These are phyloP conservation scores for Scaptomyza reducta DNA, from an alignment of 2,888 invertebrate species.

Conservation along the genomic window DNA sequence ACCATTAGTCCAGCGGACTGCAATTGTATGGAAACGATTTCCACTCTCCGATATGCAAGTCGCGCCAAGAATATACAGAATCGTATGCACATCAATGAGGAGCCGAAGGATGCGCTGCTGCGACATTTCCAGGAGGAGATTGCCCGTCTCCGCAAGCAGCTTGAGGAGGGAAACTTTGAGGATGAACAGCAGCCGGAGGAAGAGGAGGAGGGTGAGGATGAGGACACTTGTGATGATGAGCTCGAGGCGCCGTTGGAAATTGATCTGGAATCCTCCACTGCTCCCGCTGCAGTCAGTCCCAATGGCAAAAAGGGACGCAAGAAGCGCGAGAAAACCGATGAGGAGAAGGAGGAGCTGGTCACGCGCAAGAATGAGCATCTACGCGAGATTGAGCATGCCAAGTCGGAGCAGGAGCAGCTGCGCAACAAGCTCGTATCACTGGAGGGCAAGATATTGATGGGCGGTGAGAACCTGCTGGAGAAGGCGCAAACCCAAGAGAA, in stretches of 20 bases:
- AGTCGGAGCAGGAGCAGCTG: conserved; percentile 92
- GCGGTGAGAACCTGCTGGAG: conserved; percentile 98
- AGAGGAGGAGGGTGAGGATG: conserved; percentile 72
- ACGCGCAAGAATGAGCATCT: conserved; percentile 88
- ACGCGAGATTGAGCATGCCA: conserved; percentile 90
- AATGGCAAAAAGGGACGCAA: conserved; percentile 85
- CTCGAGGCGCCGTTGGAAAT: conserved; percentile 69
- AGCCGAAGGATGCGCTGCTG: conserved; percentile 97
- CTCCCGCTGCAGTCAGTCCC: conserved; percentile 80
- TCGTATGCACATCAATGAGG: conserved; percentile 97
- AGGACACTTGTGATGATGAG: conserved; percentile 79
- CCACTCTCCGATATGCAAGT: conserved; percentile 98
- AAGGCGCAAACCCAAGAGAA: conserved; percentile 97
- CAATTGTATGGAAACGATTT: conserved; percentile 98
- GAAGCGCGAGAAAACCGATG: conserved; percentile 85
- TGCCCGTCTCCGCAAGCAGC: conserved; percentile 93
- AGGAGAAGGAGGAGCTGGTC: conserved; percentile 88
- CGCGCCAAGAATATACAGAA: conserved; percentile 99
- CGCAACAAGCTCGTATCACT: conserved; percentile 94
- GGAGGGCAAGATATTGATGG: conserved; percentile 97
- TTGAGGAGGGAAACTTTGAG: conserved; percentile 88
- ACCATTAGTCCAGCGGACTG: conserved; percentile 98
- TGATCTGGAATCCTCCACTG: conserved; percentile 85
- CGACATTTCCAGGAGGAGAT: conserved; percentile 98
- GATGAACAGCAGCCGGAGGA: conserved; percentile 75